phyloP scores from a whole-genome alignment of 2,797 vertebrate species.

The Fundulus diaphanus region DNA sequence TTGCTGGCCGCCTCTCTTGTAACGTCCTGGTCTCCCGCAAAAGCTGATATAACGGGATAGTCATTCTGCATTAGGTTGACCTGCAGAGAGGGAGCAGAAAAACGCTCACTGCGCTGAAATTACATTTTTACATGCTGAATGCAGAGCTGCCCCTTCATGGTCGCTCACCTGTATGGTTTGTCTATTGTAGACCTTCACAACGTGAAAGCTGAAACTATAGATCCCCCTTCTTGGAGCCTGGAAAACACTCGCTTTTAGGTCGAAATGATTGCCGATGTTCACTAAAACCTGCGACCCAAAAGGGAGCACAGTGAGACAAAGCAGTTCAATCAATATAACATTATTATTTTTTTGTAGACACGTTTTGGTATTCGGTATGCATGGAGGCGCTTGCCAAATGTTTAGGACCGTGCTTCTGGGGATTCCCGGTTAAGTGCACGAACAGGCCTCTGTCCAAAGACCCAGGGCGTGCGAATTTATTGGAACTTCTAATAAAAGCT shows the following conservation, averaged over 20 bases:
- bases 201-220: conserved; percentile 99
- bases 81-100: conserved; percentile 73
- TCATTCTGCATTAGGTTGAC: conserved; percentile 99
- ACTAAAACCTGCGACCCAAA: conserved; percentile 92
- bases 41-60: conserved; percentile 98
- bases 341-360: conserved; percentile 31
- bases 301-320: conserved; percentile 31
- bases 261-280: conserved; percentile 99
- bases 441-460: conserved; percentile 54
- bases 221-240: conserved; percentile 97
- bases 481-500: conserved; percentile 27
- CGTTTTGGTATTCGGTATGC: conserved; percentile 23
- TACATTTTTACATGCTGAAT: neutral
- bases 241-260: conserved; percentile 97
- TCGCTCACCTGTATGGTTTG: conserved; percentile 98
- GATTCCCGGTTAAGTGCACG: conserved; percentile 38
- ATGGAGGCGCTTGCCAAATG: conserved; percentile 39
- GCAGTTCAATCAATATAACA: conserved; percentile 35
- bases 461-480: conserved; percentile 41
- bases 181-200: conserved; percentile 99
- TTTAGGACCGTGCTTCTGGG: conserved; percentile 47
- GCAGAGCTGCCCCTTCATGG: neutral
- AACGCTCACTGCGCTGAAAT: conserved; percentile 2
- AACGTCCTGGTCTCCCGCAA: conserved; percentile 98
- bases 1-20: conserved; percentile 99